phyloP scores from a whole-genome alignment of 2,888 invertebrate species.

The Dascillus cervinus region DNA sequence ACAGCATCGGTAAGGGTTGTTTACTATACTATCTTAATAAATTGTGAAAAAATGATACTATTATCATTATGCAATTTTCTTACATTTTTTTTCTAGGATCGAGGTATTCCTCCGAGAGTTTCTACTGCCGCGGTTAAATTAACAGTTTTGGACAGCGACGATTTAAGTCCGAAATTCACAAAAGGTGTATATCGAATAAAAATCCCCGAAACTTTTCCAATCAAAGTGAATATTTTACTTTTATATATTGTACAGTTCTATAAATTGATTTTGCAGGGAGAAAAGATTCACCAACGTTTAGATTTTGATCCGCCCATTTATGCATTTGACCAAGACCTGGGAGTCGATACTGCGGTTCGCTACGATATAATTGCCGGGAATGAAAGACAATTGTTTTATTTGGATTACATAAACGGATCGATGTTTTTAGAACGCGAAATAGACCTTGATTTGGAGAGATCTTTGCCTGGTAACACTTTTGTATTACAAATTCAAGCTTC shows the following conservation, averaged over 20 bases:
- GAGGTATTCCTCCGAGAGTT: conserved; percentile 69
- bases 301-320: conserved; percentile 63
- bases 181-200: conserved; percentile 70
- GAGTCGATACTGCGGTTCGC: conserved; percentile 62
- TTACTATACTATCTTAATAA: too few relatives aligned
- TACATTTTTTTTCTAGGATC: conserved; percentile 63
- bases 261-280: conserved; percentile 48
- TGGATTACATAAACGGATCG: conserved; percentile 66
- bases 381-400: conserved; percentile 65
- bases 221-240: conserved; percentile 53
- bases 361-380: conserved; percentile 79
- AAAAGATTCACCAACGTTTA: conserved; percentile 61
- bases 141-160: conserved; percentile 69
- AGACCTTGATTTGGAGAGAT: conserved; percentile 67
- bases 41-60: too few relatives aligned
- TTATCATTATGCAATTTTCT: too few relatives aligned
- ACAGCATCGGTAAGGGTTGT: conserved; percentile 69
- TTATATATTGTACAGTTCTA: neutral
- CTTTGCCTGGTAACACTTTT: conserved; percentile 70
- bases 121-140: conserved; percentile 66
- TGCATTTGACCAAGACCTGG: conserved; percentile 73
- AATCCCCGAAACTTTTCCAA: conserved; percentile 75
- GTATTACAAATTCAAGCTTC: conserved; percentile 70
- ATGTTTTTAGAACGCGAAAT: conserved; percentile 73
- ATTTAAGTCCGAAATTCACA: conserved; percentile 75